phyloP scores from a whole-genome alignment of 2,113 vertebrate genomes.

The Trinectes maculatus region DNA sequence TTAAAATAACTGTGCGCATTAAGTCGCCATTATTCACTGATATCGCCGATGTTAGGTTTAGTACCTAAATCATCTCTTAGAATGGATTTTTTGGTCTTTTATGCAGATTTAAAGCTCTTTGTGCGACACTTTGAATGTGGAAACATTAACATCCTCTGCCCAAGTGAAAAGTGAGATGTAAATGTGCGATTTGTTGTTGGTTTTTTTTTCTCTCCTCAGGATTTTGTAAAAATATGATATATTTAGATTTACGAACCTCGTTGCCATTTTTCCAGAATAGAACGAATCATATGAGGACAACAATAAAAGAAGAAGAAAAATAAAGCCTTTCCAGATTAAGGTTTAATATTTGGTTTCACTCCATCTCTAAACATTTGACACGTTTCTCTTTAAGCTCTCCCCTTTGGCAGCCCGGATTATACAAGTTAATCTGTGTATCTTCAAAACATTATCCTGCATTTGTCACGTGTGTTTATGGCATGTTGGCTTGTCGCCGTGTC shows the following conservation, averaged over 20 bases:
- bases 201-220: too few species aligned
- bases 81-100: neutral
- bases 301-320: conserved; percentile 27
- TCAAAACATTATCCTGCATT: conserved; percentile 80
- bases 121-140: neutral
- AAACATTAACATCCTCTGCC: neutral
- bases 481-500: conserved; percentile 69
- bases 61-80: neutral
- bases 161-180: too few species aligned
- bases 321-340: conserved; percentile 53
- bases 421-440: conserved; percentile 81
- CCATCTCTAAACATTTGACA: conserved; percentile 77
- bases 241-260: conserved; percentile 1
- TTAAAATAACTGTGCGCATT: neutral
- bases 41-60: neutral
- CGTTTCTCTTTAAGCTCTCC: conserved; percentile 72
- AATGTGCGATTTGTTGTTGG: too few species aligned
- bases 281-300: conserved; percentile 45
- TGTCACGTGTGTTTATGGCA: conserved; percentile 72
- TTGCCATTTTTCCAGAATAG: conserved; percentile 52
- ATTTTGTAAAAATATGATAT: neutral
- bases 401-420: conserved; percentile 79
- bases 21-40: neutral
- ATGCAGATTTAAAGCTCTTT: neutral
- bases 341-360: conserved; percentile 77